Base-by-base conservation (phyloP, 2,888 invertebrate species). In the Uropetala carovei region DNA sequence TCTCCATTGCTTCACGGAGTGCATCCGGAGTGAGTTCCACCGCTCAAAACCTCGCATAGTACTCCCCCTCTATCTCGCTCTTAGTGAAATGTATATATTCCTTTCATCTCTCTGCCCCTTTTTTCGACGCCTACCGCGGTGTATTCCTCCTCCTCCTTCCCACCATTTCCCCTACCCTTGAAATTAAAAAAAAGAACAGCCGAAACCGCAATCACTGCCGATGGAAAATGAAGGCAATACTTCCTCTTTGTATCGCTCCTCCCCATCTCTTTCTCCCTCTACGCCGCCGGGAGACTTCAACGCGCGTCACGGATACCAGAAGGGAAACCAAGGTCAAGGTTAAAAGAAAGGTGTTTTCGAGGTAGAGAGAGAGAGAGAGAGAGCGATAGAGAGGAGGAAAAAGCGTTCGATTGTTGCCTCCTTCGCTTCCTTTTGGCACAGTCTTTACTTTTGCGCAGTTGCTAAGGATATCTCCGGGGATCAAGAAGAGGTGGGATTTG, bases 301-400 rank as follows among this genome's bases (percentile, higher is more conserved):
- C 75, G 75, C 75, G 22, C 75, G 75, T 75, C 75, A 75, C 27
- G 75, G 75, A 75, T 27, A 75, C 75, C 75, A 75, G 75, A 75
- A 75, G 75, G 27, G 75, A 75, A 75, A 75, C 75, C 75, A 75
- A 75, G 75, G 75, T 75, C 75, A 75, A 75, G 75, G 75, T 75
- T 75, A 75, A 75, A 75, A 75, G 75, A 75, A 75, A 75, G 75
- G 75, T 75, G 75, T 75, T 75, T 75, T 75, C 75, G 75, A 75
- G 13, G 75, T 22, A 75, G 75, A 27, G 27, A 75, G 27, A 75
- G 75, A 75, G n/a, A 75, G 75, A 27, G 27, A 75, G 27, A 75
- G 75, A 75, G 75, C 75, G n/a, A 22, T 75, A n/a, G n/a, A 75
- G 22, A 27, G 22, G 22, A 75, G 75, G 22, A 22, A 75, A 75